A percentile compares a stretch with the other conserved stretches of the same genome.
phyloP scores from a whole-genome alignment of 2,113 vertebrate species.

The Pachyramphus minor region DNA sequence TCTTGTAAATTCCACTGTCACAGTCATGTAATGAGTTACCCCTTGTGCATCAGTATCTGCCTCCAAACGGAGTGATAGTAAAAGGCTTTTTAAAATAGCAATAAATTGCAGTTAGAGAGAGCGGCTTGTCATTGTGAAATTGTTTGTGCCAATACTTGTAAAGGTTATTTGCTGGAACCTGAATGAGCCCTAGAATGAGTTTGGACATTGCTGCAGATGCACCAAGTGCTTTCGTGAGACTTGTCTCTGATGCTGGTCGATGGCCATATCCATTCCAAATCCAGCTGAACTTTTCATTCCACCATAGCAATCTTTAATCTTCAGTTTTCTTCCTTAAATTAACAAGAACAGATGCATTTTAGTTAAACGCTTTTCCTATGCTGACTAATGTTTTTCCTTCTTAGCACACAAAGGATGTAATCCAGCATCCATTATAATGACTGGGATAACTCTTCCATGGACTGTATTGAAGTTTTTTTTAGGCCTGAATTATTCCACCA shows the following conservation, averaged over 20 bases:
- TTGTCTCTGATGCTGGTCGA: neutral
- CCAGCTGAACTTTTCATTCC: neutral
- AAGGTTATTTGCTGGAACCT: neutral
- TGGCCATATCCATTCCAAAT: neutral
- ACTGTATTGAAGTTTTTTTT: neutral
- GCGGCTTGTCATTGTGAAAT: neutral
- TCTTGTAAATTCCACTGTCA: neutral
- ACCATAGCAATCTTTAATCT: neutral
- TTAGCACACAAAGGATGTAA: neutral
- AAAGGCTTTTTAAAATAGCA: neutral
- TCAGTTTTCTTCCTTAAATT: constrained; percentile 7
- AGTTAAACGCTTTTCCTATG: neutral
- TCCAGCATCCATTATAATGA: neutral
- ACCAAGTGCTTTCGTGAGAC: neutral
- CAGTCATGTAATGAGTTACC: rapidly evolving
- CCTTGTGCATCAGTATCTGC: neutral
- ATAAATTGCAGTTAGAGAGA: neutral
- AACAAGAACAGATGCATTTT: neutral
- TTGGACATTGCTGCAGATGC: neutral
- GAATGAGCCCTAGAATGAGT: neutral
- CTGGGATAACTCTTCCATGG: neutral
- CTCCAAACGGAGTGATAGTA: neutral
- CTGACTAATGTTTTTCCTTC: neutral
- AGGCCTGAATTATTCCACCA: neutral
- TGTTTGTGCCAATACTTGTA: neutral